These are phyloP conservation scores for Syrmaticus mikado DNA, from an alignment of 2,113 vertebrate genomes.

Conservation along the genomic window DNA sequence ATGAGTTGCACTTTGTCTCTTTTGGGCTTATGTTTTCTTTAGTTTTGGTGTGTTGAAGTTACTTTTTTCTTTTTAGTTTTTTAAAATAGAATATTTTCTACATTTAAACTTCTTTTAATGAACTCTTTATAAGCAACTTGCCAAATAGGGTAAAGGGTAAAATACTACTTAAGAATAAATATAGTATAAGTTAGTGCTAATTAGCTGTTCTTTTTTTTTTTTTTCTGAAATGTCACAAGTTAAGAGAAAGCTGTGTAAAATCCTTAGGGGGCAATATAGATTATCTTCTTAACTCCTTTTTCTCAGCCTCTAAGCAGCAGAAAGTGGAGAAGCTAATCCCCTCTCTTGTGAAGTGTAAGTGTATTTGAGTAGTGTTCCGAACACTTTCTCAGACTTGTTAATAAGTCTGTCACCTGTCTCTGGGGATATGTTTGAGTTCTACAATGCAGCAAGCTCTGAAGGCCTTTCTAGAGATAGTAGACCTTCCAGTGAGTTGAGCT, in stretches of 20 bases:
- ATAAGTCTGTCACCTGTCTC: not conserved
- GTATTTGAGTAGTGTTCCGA: not conserved
- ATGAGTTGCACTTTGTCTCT: conserved; percentile 77
- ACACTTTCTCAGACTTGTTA: not conserved
- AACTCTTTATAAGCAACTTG: not conserved
- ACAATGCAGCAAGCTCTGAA: not conserved
- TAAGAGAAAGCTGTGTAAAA: not conserved
- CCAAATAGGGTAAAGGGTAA: conserved; percentile 33
- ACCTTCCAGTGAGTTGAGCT: not conserved
- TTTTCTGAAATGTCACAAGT: not conserved
- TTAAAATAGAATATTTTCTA: not conserved
- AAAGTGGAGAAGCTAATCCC: not conserved
- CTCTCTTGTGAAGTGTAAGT: not conserved
- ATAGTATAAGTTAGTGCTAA: conserved; percentile 1
- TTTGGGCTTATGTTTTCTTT: conserved; percentile 40
- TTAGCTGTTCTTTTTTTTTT: not conserved
- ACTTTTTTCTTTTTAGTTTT: not conserved
- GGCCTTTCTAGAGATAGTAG: conserved; percentile 8
- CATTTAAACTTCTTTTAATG: not conserved
- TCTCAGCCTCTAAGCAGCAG: not conserved
- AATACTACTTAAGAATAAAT: conserved; percentile 43
- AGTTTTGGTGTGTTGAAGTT: conserved; percentile 18
- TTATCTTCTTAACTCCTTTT: not conserved
- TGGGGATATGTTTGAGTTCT: not conserved
- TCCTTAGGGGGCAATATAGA: not conserved